Conservation (phyloP, 2,797 vertebrate species). For the Chromobotia macracanthus region DNA sequence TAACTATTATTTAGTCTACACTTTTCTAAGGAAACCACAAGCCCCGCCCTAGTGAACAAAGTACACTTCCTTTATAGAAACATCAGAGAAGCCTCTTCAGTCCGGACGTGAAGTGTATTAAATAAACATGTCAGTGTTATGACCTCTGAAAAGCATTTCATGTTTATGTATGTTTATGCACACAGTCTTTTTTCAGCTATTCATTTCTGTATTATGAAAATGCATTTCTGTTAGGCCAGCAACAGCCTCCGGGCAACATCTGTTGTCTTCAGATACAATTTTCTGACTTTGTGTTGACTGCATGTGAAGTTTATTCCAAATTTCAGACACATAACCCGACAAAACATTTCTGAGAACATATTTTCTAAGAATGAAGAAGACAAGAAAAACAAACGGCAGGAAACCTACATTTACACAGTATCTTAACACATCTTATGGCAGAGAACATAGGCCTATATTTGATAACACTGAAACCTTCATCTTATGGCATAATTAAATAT, state of each 20-base stretch:
- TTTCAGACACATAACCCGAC: neutral
- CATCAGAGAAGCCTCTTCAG: conserved; percentile 47
- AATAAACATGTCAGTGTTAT: neutral
- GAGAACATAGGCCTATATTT: too few species aligned
- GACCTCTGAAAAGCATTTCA: neutral
- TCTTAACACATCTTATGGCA: too few species aligned
- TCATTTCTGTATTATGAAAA: neutral
- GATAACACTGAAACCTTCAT: too few species aligned
- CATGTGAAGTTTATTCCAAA: conserved; percentile 16
- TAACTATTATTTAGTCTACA: conserved; percentile 59
- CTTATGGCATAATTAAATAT: neutral
- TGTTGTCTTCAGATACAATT: neutral
- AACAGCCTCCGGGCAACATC: too few species aligned
- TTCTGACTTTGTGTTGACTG: neutral
- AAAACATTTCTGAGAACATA: neutral
- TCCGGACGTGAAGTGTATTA: neutral
- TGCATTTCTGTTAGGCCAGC: neutral
- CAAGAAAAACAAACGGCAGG: neutral
- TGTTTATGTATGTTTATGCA: too few species aligned
- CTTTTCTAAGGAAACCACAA: conserved; percentile 71
- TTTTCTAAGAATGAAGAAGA: neutral
- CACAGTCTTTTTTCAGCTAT: neutral
- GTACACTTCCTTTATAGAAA: conserved; percentile 62
- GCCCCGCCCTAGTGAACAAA: conserved; percentile 74
- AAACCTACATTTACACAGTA: conserved; percentile 3